Evolutionary conservation across 2,113 vertebrate species (phyloP).

Genomic region (Toxotes chatareus): DNA sequence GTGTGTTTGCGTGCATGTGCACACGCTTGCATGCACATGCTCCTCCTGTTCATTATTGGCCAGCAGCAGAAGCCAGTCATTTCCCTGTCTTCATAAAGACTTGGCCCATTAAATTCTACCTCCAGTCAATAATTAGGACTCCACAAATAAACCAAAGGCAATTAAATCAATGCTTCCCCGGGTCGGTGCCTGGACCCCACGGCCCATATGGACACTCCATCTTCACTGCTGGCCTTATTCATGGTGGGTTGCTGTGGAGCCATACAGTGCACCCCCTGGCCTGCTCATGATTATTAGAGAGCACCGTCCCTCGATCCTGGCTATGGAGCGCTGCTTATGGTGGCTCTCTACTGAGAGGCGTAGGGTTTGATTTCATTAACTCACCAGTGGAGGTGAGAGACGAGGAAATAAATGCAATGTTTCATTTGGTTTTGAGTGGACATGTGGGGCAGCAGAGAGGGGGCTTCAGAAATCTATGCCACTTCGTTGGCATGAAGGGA

Average conservation of each 20-base stretch:
- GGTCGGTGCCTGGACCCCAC: constrained; percentile 88
- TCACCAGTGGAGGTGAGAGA: constrained; percentile 68
- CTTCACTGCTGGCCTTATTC: constrained; percentile 89
- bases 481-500: constrained; percentile 47
- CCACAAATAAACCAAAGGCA: constrained; percentile 98
- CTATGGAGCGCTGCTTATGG: constrained; percentile 68
- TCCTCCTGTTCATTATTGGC: constrained; percentile 90
- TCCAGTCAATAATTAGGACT: constrained; percentile 99
- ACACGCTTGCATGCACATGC: constrained; percentile 58
- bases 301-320: constrained; percentile 70
- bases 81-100: constrained; percentile 97
- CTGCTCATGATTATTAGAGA: constrained; percentile 80
- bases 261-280: constrained; percentile 75
- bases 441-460: constrained; percentile 59
- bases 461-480: constrained; percentile 55
- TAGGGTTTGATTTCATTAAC: constrained; percentile 80
- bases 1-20: constrained; percentile 65
- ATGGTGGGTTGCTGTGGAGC: constrained; percentile 79
- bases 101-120: constrained; percentile 96
- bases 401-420: constrained; percentile 77
- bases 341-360: constrained; percentile 77
- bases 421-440: constrained; percentile 79
- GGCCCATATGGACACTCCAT: constrained; percentile 94
- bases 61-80: constrained; percentile 90
- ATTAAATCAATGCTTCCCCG: constrained; percentile 97